Evolutionary conservation across 2,113 vertebrate genomes (phyloP).

Genomic region (Thermophis baileyi): DNA sequence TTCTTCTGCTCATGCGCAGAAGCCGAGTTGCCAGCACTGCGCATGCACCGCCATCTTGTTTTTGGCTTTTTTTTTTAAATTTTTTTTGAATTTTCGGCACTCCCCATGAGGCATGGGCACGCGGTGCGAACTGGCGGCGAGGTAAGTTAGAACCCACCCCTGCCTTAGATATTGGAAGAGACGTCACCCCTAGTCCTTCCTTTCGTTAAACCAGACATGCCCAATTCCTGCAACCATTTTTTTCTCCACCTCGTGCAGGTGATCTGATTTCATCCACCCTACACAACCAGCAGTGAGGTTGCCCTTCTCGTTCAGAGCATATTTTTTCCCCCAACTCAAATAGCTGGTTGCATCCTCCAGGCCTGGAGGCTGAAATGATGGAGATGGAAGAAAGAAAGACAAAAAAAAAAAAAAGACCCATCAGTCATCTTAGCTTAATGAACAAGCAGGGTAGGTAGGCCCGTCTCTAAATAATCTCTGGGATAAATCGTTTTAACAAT

Average conservation of each 20-base stretch:
- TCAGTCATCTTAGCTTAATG: slow-evolving; percentile 62
- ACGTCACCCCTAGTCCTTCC: too few relatives aligned
- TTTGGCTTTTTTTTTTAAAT: too few relatives aligned
- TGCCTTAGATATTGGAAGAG: too few relatives aligned
- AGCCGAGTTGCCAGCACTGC: too few relatives aligned
- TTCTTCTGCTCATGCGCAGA: too few relatives aligned
- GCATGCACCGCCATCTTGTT: too few relatives aligned
- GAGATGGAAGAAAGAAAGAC: background rate
- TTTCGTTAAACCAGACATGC: too few relatives aligned
- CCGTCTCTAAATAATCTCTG: slow-evolving; percentile 62
- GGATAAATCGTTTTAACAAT: slow-evolving; percentile 61
- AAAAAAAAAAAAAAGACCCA: background rate
- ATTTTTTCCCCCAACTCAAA: background rate
- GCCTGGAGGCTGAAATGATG: background rate
- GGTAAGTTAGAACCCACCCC: too few relatives aligned
- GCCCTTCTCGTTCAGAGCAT: background rate
- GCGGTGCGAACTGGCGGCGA: too few relatives aligned
- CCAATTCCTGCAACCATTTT: too few relatives aligned
- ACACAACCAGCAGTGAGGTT: background rate
- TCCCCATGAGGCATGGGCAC: too few relatives aligned
- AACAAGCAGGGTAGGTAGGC: slow-evolving; percentile 66
- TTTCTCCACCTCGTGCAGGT: background rate
- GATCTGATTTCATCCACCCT: background rate
- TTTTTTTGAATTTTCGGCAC: too few relatives aligned
- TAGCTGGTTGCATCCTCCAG: background rate